These are phyloP conservation scores for Ptychoptera albimana DNA, from an alignment of 2,888 invertebrate species.

Conservation along the genomic window DNA sequence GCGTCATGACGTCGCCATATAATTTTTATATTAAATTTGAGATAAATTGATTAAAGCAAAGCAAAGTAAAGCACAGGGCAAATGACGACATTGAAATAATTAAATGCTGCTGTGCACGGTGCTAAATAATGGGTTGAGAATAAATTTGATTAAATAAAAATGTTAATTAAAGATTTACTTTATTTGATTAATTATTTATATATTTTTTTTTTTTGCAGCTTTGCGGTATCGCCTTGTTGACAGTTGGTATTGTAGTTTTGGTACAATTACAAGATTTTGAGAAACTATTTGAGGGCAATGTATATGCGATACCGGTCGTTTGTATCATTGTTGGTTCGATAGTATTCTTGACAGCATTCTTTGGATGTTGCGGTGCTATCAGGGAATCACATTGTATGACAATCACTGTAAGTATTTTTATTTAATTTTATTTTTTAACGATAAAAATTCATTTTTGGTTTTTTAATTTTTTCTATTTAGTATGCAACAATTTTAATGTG, in stretches of 20 bases:
- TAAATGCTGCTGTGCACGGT: no score
- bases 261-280: constrained; percentile 27
- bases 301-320: constrained; percentile 42
- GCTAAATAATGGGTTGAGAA: no score
- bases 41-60: no score
- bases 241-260: constrained; percentile 47
- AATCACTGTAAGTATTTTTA: constrained; percentile 46
- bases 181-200: constrained; percentile 14
- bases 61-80: no score
- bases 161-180: no score
- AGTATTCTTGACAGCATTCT: constrained; percentile 68
- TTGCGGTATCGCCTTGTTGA: constrained; percentile 50
- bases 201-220: constrained; percentile 35
- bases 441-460: no score
- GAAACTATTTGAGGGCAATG: constrained; percentile 30
- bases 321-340: constrained; percentile 52
- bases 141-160: no score
- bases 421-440: constrained; percentile 1
- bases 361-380: constrained; percentile 82
- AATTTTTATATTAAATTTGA: no score
- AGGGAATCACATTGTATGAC: constrained; percentile 81
- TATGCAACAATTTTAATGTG: constrained; percentile 55
- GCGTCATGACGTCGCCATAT: no score
- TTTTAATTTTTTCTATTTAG: constrained; percentile 31
- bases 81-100: no score